Conservation (phyloP, 2,113 vertebrate genomes). For the Sprattus sprattus region DNA sequence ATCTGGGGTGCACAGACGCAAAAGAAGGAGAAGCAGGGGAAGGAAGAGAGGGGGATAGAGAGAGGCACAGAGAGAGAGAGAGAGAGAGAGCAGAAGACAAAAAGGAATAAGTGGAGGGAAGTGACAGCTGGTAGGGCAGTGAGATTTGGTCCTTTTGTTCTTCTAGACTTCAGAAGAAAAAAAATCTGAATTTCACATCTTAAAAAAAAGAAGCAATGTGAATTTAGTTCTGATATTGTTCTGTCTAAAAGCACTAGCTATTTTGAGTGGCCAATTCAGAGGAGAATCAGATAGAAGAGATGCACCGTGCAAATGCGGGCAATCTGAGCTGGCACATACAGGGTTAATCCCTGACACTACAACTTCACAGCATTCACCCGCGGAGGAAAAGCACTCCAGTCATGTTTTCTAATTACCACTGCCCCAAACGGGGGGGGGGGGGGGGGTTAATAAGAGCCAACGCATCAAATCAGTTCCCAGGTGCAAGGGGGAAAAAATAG, state of each 20-base stretch:
- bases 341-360: background rate
- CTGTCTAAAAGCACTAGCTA: background rate
- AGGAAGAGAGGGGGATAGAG: conserved; percentile 27
- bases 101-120: background rate
- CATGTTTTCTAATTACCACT: background rate
- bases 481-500: background rate
- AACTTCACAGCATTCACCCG: background rate
- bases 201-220: background rate
- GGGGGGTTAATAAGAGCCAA: background rate
- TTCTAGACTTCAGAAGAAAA: background rate
- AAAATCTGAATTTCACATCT: too few species aligned
- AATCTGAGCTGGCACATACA: background rate
- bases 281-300: background rate
- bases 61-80: conserved; percentile 18
- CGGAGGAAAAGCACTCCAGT: background rate
- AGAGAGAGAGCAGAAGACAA: conserved; percentile 23
- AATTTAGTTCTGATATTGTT: background rate
- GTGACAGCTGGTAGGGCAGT: background rate
- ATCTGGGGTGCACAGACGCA: conserved; percentile 66
- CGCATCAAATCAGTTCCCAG: background rate
- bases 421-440: background rate
- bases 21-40: conserved; percentile 53
- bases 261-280: background rate
- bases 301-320: background rate
- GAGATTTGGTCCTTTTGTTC: background rate